Evolutionary conservation across 2,797 vertebrate species (phyloP).

Genomic region (Spinibarbus caldwelli): DNA sequence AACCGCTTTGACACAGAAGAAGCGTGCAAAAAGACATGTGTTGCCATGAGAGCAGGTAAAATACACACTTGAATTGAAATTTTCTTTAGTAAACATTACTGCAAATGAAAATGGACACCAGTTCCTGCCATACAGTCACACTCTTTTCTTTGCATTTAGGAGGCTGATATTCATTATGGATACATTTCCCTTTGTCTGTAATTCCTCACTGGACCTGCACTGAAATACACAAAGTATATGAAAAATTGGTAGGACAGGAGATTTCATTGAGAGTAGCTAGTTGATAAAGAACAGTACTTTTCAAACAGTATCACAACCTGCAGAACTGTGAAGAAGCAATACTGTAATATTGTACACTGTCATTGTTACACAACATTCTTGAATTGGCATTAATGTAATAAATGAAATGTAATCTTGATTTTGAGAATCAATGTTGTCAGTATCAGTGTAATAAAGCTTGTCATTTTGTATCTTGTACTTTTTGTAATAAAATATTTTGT

Average conservation of each 20-base stretch:
- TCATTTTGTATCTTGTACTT: not conserved
- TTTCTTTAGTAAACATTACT: not conserved
- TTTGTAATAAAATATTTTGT: slow-evolving; percentile 37
- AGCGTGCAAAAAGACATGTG: slow-evolving; percentile 84
- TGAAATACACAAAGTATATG: slow-evolving; percentile 11
- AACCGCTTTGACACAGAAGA: slow-evolving; percentile 88
- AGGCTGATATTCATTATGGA: slow-evolving; percentile 23
- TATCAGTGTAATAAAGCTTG: not conserved
- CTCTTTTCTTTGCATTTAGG: slow-evolving; percentile 29
- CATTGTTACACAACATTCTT: not conserved
- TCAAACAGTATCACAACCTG: slow-evolving; percentile 7
- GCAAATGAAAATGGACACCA: not conserved
- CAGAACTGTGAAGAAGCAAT: not conserved
- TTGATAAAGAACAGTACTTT: not conserved
- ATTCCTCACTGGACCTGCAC: slow-evolving; percentile 27
- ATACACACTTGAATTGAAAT: slow-evolving; percentile 17
- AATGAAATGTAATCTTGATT: not conserved
- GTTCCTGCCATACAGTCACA: not conserved
- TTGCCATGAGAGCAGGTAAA: slow-evolving; percentile 71
- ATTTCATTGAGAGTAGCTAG: not conserved
- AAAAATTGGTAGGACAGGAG: not conserved
- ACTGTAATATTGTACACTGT: not conserved
- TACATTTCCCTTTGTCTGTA: not conserved
- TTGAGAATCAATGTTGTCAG: not conserved
- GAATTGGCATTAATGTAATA: not conserved